Percentiles rank a stretch among this genome's conserved stretches.
Conservation (phyloP, 2,888 invertebrate species). For the Caenorhabditis drosophilae region DNA sequence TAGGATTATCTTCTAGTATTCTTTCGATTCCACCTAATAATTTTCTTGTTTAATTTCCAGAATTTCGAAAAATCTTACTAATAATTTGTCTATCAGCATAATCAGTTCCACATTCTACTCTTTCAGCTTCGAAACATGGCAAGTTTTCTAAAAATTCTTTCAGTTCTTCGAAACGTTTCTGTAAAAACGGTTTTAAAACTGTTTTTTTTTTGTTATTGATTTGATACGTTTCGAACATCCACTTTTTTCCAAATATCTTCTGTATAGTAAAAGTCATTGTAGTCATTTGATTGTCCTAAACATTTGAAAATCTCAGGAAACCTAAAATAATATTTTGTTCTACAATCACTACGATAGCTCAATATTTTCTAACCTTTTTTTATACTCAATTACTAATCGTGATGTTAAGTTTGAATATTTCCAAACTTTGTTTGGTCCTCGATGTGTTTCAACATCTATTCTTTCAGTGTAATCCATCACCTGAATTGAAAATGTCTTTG, state of each 20-base stretch:
- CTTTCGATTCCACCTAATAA: background rate
- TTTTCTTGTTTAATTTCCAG: background rate
- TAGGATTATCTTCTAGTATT: background rate
- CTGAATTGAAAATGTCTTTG: conserved; percentile 7
- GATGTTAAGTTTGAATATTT: conserved; percentile 39
- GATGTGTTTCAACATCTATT: conserved; percentile 68
- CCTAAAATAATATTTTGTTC: conserved; percentile 46
- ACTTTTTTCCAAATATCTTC: conserved; percentile 76
- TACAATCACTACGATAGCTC: background rate
- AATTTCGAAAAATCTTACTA: conserved; percentile 12
- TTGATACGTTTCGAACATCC: conserved; percentile 20
- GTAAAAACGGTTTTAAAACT: background rate
- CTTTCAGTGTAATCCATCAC: conserved; percentile 81
- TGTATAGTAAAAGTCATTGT: conserved; percentile 77
- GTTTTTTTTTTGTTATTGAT: background rate
- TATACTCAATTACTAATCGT: conserved; percentile 77
- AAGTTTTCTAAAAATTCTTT: conserved; percentile 77
- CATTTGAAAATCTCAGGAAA: conserved; percentile 81
- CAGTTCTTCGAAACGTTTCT: conserved; percentile 69
- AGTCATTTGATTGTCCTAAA: conserved; percentile 71
- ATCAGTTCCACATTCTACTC: conserved; percentile 78
- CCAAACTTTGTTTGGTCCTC: conserved; percentile 28
- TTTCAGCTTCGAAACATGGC: conserved; percentile 70
- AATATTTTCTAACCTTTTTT: conserved; percentile 71
- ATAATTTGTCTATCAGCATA: conserved; percentile 78